Conservation (phyloP, 2,113 vertebrate species). For the Cyanoderma ruficeps region DNA sequence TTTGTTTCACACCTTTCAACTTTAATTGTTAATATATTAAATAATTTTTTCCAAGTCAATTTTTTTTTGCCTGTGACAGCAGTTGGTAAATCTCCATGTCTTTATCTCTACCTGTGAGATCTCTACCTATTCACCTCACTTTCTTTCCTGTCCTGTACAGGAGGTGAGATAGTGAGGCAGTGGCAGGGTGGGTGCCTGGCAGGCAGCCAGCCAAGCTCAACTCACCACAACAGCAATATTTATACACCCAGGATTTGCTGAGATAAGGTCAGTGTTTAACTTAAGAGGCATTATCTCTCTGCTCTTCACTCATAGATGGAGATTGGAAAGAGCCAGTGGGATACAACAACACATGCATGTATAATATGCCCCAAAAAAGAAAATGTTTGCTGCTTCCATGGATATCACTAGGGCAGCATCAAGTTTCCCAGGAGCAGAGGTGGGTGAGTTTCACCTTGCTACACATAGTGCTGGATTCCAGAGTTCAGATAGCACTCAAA, state of each 20-base stretch:
- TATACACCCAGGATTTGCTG: background rate
- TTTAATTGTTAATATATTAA: background rate
- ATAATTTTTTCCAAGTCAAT: background rate
- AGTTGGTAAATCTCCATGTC: background rate
- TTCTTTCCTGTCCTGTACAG: background rate
- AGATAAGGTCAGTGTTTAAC: background rate
- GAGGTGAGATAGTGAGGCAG: background rate
- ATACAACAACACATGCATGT: accelerated
- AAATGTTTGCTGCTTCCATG: background rate
- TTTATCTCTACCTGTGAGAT: background rate
- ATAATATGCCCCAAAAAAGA: background rate
- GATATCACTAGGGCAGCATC: background rate
- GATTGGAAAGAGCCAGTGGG: background rate
- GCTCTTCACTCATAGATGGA: background rate
- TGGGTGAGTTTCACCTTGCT: background rate
- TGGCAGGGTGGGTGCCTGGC: accelerated
- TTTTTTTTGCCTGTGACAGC: background rate
- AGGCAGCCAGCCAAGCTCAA: background rate
- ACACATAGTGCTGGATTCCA: background rate
- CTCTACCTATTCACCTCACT: background rate
- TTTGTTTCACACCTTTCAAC: background rate
- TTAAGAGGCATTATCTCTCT: background rate
- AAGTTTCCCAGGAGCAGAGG: background rate
- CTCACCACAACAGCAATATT: background rate
- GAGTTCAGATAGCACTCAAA: background rate